These are phyloP conservation scores for Ammospiza nelsoni DNA, from an alignment of 2,113 vertebrate species.

Conservation along the genomic window DNA sequence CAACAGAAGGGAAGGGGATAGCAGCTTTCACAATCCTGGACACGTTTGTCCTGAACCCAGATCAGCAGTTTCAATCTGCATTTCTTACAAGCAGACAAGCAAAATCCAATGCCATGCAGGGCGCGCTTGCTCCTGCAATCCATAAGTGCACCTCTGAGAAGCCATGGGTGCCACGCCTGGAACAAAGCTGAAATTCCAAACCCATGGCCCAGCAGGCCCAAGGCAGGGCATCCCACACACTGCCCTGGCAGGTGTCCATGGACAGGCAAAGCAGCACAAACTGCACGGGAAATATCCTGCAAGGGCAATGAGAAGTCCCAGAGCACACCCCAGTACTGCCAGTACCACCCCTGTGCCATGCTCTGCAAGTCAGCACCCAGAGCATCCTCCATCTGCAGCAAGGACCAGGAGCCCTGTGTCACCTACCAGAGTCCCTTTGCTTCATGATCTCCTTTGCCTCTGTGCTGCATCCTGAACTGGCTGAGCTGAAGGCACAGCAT, in stretches of 20 bases:
- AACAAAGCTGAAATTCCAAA: not conserved
- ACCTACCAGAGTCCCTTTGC: not conserved
- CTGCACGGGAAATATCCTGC: too few relatives aligned
- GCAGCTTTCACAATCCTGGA: not conserved
- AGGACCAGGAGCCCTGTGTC: not conserved
- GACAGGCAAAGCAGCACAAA: not conserved
- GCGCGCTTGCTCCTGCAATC: fast-evolving
- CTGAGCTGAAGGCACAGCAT: not conserved
- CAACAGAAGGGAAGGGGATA: not conserved
- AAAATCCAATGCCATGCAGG: not conserved
- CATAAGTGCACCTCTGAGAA: fast-evolving
- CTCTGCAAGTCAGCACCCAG: not conserved
- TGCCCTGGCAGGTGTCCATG: fast-evolving
- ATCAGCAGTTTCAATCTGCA: not conserved
- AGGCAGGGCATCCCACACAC: not conserved
- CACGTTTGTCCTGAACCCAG: not conserved
- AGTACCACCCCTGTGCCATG: not conserved
- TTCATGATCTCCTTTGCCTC: not conserved
- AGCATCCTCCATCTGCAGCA: not conserved
- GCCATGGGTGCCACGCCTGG: not conserved
- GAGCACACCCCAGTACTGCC: not conserved
- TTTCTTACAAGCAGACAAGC: not conserved
- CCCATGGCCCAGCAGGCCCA: not conserved
- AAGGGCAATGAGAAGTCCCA: not conserved
- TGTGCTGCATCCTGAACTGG: not conserved